A percentile compares a stretch with the other conserved stretches of the same genome.
Conservation (phyloP, 2,888 invertebrate species). For the Ennomos quercinarius region DNA sequence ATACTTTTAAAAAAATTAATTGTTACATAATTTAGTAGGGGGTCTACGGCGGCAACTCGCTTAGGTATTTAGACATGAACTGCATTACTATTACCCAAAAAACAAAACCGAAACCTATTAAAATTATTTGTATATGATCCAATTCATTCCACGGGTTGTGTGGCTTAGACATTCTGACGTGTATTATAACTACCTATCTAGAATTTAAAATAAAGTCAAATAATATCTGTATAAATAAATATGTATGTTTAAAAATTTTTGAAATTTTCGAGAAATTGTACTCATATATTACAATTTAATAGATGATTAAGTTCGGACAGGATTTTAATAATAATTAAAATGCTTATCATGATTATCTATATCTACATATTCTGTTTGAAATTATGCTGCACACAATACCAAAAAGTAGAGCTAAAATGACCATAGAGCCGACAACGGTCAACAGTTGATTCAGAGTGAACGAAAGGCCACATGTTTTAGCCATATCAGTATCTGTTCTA, state of each 20-base stretch:
- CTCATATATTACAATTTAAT: too few species aligned
- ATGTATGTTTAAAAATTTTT: too few species aligned
- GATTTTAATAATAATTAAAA: not conserved
- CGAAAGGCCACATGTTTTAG: constrained; percentile 29
- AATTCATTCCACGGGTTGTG: constrained; percentile 16
- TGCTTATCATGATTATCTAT: constrained; percentile 3
- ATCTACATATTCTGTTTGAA: too few species aligned
- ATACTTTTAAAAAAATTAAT: too few species aligned
- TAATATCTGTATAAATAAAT: too few species aligned
- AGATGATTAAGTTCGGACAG: too few species aligned
- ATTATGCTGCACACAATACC: constrained; percentile 41
- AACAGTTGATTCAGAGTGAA: constrained; percentile 47
- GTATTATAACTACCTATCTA: too few species aligned
- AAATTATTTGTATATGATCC: constrained; percentile 39
- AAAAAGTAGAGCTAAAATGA: constrained; percentile 46
- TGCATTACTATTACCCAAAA: constrained; percentile 57
- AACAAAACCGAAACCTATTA: constrained; percentile 52
- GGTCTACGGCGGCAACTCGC: constrained; percentile 46
- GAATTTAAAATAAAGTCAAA: too few species aligned
- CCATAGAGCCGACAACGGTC: constrained; percentile 47
- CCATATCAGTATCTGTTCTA: not conserved
- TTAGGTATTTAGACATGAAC: constrained; percentile 56
- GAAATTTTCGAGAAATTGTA: too few species aligned
- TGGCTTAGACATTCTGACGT: too few species aligned
- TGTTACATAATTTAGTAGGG: not conserved